Evolutionary conservation across 2,797 vertebrate species (phyloP).

Genomic region (Eremophila alpestris): DNA sequence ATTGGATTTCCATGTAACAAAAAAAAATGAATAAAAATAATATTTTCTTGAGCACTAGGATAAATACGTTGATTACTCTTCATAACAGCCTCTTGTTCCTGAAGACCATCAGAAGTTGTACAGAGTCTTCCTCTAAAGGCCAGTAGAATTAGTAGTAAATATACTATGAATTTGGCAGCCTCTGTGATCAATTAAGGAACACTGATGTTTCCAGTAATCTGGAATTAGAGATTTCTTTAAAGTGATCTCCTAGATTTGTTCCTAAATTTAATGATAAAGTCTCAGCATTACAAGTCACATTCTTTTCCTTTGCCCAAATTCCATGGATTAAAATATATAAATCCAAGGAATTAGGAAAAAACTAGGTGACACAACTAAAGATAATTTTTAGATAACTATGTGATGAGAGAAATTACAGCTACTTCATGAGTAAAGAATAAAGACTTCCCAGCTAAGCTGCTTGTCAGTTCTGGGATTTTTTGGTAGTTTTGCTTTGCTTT

Average conservation of each 20-base stretch:
- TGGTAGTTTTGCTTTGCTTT: background rate
- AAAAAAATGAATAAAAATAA: background rate
- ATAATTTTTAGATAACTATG: background rate
- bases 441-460: background rate
- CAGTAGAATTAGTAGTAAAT: background rate
- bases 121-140: background rate
- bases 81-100: background rate
- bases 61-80: background rate
- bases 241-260: background rate
- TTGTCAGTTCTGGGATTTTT: background rate
- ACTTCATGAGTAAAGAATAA: background rate
- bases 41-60: background rate
- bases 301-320: background rate
- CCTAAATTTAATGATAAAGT: background rate
- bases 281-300: background rate
- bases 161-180: background rate
- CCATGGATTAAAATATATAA: rapidly evolving
- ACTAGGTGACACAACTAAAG: background rate
- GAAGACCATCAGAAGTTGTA: background rate
- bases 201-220: background rate
- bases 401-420: background rate
- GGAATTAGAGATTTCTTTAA: background rate
- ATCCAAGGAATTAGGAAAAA: background rate
- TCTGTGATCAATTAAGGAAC: background rate
- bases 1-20: background rate